phyloP scores from a whole-genome alignment of 2,888 invertebrate genomes.

The Amiota communis region DNA sequence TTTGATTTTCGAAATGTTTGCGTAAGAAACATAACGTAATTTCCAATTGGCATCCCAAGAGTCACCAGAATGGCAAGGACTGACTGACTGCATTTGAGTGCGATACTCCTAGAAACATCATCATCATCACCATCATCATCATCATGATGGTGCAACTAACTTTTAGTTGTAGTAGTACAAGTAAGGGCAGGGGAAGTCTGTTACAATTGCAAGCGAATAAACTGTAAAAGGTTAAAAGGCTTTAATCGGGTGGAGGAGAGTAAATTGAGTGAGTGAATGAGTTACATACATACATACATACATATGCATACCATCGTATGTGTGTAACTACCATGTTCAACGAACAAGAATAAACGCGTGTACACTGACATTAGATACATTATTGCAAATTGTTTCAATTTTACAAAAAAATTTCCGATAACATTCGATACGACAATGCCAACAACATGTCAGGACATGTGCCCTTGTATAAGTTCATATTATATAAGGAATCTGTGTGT shows the following conservation, averaged over 20 bases:
- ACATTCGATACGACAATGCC: conserved; percentile 9
- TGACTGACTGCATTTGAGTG: too few relatives aligned
- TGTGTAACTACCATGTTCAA: too few relatives aligned
- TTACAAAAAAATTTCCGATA: conserved; percentile 55
- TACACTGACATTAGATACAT: conserved; percentile 64
- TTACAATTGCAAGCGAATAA: background rate
- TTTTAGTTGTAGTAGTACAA: background rate
- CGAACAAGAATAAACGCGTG: conserved; percentile 41
- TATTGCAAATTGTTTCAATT: conserved; percentile 67
- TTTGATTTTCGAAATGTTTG: background rate
- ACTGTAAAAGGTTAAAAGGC: background rate
- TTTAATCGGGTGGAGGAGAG: background rate
- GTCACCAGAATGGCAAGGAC: background rate
- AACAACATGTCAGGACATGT: conserved; percentile 17
- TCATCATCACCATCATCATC: too few relatives aligned
- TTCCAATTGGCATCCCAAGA: background rate
- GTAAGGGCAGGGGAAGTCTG: background rate
- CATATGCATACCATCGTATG: too few relatives aligned
- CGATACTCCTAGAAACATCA: too few relatives aligned
- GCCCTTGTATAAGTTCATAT: background rate
- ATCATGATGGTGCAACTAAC: too few relatives aligned
- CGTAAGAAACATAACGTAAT: conserved; percentile 12
- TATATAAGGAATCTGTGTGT: background rate
- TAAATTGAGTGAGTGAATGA: background rate
- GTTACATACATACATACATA: too few relatives aligned